phyloP scores from a whole-genome alignment of 2,888 invertebrate genomes.

The Nemotelus pantherinus region DNA sequence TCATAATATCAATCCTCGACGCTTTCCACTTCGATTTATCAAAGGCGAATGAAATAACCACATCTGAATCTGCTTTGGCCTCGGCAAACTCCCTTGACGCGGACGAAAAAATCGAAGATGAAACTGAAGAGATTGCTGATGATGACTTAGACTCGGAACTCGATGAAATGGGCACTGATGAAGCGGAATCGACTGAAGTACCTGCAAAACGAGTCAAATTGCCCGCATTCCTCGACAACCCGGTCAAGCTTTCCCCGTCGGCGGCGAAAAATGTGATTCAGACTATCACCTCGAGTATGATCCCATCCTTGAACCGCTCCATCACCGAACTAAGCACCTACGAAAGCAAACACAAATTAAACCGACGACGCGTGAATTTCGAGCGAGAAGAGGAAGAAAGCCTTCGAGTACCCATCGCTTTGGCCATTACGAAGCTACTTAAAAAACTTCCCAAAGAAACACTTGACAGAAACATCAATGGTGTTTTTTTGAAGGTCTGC shows the following conservation, averaged over 20 bases:
- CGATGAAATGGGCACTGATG: constrained; percentile 61
- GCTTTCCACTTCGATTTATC: constrained; percentile 86
- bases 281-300: constrained; percentile 74
- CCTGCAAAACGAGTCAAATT: neutral
- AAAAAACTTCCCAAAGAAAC: constrained; percentile 84
- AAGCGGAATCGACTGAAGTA: neutral
- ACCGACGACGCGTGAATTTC: constrained; percentile 72
- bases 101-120: neutral
- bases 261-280: constrained; percentile 81
- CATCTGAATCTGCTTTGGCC: neutral
- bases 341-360: constrained; percentile 81
- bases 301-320: constrained; percentile 82
- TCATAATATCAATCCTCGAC: constrained; percentile 83
- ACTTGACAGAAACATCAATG: constrained; percentile 80
- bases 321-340: constrained; percentile 76
- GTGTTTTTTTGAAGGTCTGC: constrained; percentile 88
- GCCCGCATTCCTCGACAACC: constrained; percentile 12
- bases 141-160: constrained; percentile 55
- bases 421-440: constrained; percentile 91
- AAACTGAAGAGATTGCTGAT: constrained; percentile 54
- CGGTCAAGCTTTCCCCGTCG: constrained; percentile 71
- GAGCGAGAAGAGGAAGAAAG: constrained; percentile 92
- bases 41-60: neutral
- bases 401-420: constrained; percentile 87
- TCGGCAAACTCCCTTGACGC: neutral